Evolutionary conservation across 2,888 invertebrate species (phyloP).

Genomic region (Rhodophaea formosa): DNA sequence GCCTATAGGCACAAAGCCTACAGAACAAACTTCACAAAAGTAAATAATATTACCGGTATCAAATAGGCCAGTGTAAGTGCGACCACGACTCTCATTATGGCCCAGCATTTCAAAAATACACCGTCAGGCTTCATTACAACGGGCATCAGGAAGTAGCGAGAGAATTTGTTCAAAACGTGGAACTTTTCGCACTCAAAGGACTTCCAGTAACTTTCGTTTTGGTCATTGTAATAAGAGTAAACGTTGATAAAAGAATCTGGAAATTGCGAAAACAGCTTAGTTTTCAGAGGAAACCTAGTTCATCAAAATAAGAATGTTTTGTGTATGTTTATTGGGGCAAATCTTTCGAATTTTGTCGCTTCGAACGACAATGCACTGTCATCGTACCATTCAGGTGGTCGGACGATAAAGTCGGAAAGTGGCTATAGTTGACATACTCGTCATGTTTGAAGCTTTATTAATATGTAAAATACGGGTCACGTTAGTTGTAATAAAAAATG

Average conservation of each 20-base stretch:
- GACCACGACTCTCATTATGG: constrained; percentile 49
- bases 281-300: too few relatives aligned
- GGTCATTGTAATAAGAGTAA: constrained; percentile 47
- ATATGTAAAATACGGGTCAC: too few relatives aligned
- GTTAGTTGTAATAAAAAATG: too few relatives aligned
- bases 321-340: too few relatives aligned
- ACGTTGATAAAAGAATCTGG: constrained; percentile 71
- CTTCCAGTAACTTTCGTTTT: constrained; percentile 53
- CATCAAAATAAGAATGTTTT: too few relatives aligned
- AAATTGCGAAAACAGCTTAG: constrained; percentile 24
- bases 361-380: too few relatives aligned
- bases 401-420: too few relatives aligned
- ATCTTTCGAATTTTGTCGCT: too few relatives aligned
- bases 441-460: too few relatives aligned
- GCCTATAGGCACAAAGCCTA: neutral
- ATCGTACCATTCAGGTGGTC: too few relatives aligned
- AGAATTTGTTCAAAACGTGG: constrained; percentile 49
- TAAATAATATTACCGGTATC: constrained; percentile 55
- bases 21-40: neutral
- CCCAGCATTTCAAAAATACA: constrained; percentile 63
- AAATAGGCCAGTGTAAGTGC: constrained; percentile 61
- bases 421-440: too few relatives aligned
- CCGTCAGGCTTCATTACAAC: constrained; percentile 65
- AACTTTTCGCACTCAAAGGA: constrained; percentile 54
- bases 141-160: constrained; percentile 62